Base-by-base conservation (phyloP, 2,888 invertebrate species). In the Chalcosyrphus nemorum region DNA sequence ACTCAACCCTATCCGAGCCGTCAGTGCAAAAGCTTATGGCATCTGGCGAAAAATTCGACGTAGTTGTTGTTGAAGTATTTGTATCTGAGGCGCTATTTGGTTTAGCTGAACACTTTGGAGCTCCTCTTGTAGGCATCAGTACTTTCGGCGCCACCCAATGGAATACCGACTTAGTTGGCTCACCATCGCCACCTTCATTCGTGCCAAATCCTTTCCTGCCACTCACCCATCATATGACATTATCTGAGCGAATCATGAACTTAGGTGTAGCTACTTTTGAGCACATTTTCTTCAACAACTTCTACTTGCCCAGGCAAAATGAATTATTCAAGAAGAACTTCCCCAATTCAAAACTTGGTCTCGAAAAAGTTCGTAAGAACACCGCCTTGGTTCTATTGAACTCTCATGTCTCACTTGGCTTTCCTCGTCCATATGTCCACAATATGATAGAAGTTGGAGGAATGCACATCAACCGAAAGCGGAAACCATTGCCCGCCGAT, bases 371-470 rank as follows among this genome's bases (percentile, higher is more conserved):
- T 41, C 87, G 89, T 4, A 87, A 81, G 19, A 89, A 89, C 80
- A 87, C 90, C 0, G 89, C 91, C 0, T 50, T 90, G 21, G 89
- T 91, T 1, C 84, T 92, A 0, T 61, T 91, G 0, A 92, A 92
- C 74, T 89, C 88, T 11, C 92, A 92, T 70, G 89, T 90, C 11
- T 90, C 90, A 0, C 86, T 91, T 3, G 88, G 89, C 29, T 89
- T 87, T 56, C 89, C 91, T 0, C 88, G 91, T 0, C 91, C 92
- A 1, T 90, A 91, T 76, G 86, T 90, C 1, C 90, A 91, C 15
- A 92, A 91, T 82, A 91, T 91, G 88, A 89, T 92, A 38, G 91
- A 92, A 68, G 90, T 92, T 4, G 92, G 91, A 0, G 92, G 92
- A 29, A 88, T 92, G 88, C 92, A 91, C 59, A 89, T 92, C 13